Evolutionary conservation across 2,888 invertebrate species (phyloP), one percentile per base, ranked within the genome.

Genomic region (Pteria penguin): DNA sequence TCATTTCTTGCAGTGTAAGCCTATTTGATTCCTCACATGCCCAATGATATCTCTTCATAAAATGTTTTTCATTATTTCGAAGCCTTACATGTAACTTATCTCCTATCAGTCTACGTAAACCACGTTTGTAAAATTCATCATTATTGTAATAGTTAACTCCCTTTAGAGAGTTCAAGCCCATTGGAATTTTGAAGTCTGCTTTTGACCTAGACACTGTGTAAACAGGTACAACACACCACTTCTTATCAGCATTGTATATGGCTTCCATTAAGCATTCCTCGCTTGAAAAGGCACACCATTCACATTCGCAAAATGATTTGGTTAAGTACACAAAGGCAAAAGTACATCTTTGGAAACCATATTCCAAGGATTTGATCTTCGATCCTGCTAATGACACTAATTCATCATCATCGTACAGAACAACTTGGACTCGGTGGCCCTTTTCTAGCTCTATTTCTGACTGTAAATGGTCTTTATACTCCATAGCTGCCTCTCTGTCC

Each of bases 181-280:
- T 83, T 14, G 87, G 87, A 32, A 84, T 73, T 62, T 66, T 78
- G 70, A 82, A 86, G 0, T 76, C 74, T 4, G 78, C 68, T 32
- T 72, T 82, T 62, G 74, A 70, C 22, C 72, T 70, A n/a, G 81
- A 82, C 54, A 84, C 82, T 8, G 86, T 86, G 24, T 85, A 86
- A 4, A 89, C 82, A 3, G 88, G 89, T 5, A 89, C 88, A 4
- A 88, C 87, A 79, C 85, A 87, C 89, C 88, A 89, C 24, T 76
- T 72, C 60, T 86, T 88, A 0, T 84, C 78, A 26, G 75, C 66
- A 61, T 87, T 83, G 29, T 82, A 73, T 31, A 89, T 88, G 1
- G 89, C 85, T 27, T 82, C 80, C 85, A 87, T 87, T 22, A 89
- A 76, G 62, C 87, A 86, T 8, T 82, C 81, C 66, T 89, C 87